Evolutionary conservation across 2,888 invertebrate genomes (phyloP), one percentile per base, ranked within the genome.

Genomic region (Argyra leucocephala): DNA sequence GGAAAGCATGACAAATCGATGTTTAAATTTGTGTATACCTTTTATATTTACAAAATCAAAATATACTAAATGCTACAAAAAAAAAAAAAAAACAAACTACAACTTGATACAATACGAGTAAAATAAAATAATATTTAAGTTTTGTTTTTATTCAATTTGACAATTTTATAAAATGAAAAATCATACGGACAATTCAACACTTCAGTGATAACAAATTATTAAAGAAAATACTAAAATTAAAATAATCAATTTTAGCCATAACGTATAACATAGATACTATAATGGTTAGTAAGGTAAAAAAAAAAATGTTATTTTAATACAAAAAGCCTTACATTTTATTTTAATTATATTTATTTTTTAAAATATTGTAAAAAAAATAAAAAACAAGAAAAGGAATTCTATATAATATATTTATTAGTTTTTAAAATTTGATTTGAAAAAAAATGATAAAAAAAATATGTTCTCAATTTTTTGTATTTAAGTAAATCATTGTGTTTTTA

Each of bases 1-100:
- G 80, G 71, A 78, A 80, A 77, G 75, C 80, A 76, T 80, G 80
- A 80, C 77, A 76, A 71, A 76, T 77, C 74, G 75, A 77, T 72
- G 77, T 78, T 70, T 76, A 73, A 69, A 76, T 48, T 48, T 48
- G n/a, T 48, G 48, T 48, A 48, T 18, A 18, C 18, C 2, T 48
- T 48, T 48, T 15, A 48, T 12, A 48, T 48, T 48, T 48, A 48
- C 48, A 48, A 18, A n/a, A 5, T 37, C 18, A 48, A 48, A 18
- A 48, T 12, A 48, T 48, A 18, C 12, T 18, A 48, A 18, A 15
- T 48, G 18, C 12, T 18, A 48, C n/a, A n/a, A 18, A 48, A 48
- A 5, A 48, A 48, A 9, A 37, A 37, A 37, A 9, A 48, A 48
- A 48, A 48, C 48, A 31, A 31, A 31, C 12, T 31, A 31, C 12